Base-by-base conservation (phyloP, 2,113 vertebrate genomes). In the Dipodomys ordii region DNA sequence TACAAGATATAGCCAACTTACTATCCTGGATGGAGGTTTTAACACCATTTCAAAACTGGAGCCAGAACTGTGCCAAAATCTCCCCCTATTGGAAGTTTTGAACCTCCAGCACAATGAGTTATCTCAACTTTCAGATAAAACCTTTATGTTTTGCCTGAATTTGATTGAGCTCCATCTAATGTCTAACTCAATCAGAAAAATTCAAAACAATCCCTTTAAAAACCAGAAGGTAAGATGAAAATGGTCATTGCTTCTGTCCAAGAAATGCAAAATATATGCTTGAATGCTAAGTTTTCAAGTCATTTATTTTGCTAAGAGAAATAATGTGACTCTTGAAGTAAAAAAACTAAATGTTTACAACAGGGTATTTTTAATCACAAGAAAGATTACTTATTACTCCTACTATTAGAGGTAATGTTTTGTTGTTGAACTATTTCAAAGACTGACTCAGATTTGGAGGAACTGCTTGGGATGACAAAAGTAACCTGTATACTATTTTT, bases 41-140 rank as follows among this genome's bases (percentile, higher is more conserved):
- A 99, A 99, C 97, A 94, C 2, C 65, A 97, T 99, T 92, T 98
- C 98, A 71, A 97, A 97, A 88, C 91, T 99, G 88, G 98, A 98
- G 2, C 93, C 87, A 46, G 96, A 95, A 44, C 20, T 99, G 83
- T 99, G 99, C 95, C 96, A 95, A 91, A 97, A 71, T 0, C 97
- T 99, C 80, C 98, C 98, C 0, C 91, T 95, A 28, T 95, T 99
- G 94, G 96, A 97, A 91, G 93, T 97, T 19, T 97, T 99, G 88
- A 98, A 98, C 7, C 79, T 99, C 28, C 97, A 98, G 72, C 99
- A 99, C 93, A 99, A 99, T 30, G 95, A 99, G 92, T 95, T 99
- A 16, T 28, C 13, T 92, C 90, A 97, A 2, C 95, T 99, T 89
- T 98, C 95, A 44, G 97, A 98, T 30, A 95, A 96, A 74, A 98